These are phyloP conservation scores for Austrofundulus limnaeus DNA, from an alignment of 2,113 vertebrate species.

Conservation along the genomic window DNA sequence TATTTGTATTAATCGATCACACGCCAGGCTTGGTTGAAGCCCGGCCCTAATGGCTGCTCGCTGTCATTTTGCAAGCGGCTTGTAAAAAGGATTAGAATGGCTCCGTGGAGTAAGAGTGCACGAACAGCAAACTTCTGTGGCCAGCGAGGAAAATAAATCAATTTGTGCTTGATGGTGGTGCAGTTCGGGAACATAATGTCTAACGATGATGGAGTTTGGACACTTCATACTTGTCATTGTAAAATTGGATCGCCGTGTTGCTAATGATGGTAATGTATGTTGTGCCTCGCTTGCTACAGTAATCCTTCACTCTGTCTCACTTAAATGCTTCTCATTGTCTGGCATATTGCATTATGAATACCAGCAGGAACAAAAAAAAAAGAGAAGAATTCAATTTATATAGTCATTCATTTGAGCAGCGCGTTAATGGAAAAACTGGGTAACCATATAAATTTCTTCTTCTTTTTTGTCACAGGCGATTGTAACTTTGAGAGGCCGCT, in stretches of 20 bases:
- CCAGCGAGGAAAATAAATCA: constrained; percentile 74
- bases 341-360: constrained; percentile 74
- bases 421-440: constrained; percentile 67
- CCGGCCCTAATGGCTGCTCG: constrained; percentile 67
- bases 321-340: constrained; percentile 77
- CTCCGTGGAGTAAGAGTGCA: constrained; percentile 48
- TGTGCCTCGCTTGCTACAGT: constrained; percentile 59
- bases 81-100: constrained; percentile 68
- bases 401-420: constrained; percentile 65
- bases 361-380: constrained; percentile 24
- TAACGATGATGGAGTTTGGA: constrained; percentile 80
- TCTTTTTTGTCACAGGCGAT: constrained; percentile 82
- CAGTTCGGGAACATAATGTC: constrained; percentile 67
- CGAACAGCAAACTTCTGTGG: constrained; percentile 72
- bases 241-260: constrained; percentile 72
- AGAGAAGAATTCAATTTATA: constrained; percentile 64
- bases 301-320: constrained; percentile 77
- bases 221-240: constrained; percentile 80
- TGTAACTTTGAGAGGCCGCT: constrained; percentile 93
- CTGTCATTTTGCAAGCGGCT: constrained; percentile 74
- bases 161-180: constrained; percentile 68
- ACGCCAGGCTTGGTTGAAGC: constrained; percentile 56
- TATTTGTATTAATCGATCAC: constrained; percentile 73
- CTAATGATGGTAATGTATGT: constrained; percentile 80
- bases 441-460: constrained; percentile 50